Evolutionary conservation across 2,797 vertebrate genomes (phyloP), one percentile per base, ranked within the genome.

Genomic region (Propithecus deckenii): DNA sequence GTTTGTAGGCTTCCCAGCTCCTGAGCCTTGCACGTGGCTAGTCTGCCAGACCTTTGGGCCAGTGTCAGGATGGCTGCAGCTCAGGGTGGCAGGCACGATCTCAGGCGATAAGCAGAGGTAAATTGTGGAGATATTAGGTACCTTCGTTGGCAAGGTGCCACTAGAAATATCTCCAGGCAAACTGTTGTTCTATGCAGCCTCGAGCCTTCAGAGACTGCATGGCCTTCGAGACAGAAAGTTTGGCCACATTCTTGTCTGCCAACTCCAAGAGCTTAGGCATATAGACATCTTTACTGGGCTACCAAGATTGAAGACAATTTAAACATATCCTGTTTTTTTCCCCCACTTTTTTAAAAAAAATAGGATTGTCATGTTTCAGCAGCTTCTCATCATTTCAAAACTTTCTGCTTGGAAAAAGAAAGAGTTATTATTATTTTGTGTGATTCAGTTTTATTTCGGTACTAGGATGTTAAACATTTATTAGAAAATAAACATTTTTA

Each of bases 131-230:
- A 96, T 99, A 99, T 98, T 99, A 99, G 98, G 99, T 99, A 69
- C 99, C 99, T 98, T 99, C 99, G 7, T 99, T 99, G 98, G 99
- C 99, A 97, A 99, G 99, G 96, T 99, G 99, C 99, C 99, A 99
- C 98, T 99, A 99, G 97, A 99, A 99, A 96, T 99, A 99, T 96
- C 99, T 99, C 99, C 99, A 99, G 17, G 99, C 99, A 99, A 99
- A 99, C 98, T 99, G 99, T 98, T 99, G 99, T 98, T 99, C 99
- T 95, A 99, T 99, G 5, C 99, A 99, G 94, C 99, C 99, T 63
- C 99, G 99, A 25, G 99, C 99, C 98, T 99, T 99, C 98, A 99
- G 98, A 67, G 99, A 99, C 99, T 99, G 92, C 99, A 99, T 99
- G 92, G 99, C 99, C 98, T 99, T 99, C 99, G 99, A 99, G 86